Conservation (phyloP, 2,888 invertebrate species). For the Polyommatus iphigenia region DNA sequence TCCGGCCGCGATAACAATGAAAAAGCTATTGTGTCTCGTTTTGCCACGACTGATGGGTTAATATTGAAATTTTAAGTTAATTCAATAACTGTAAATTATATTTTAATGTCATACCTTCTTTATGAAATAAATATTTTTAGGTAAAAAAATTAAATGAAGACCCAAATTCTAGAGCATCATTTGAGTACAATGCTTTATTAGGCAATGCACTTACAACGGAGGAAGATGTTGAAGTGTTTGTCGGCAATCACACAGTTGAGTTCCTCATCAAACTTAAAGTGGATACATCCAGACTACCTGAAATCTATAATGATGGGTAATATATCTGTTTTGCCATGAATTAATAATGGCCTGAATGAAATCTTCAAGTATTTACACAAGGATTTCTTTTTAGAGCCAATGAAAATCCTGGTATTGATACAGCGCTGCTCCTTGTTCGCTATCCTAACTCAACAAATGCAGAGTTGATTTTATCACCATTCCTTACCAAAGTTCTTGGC, state of each 20-base stretch:
- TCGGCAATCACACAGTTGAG: conserved; percentile 80
- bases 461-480: conserved; percentile 71
- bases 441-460: conserved; percentile 79
- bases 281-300: conserved; percentile 82
- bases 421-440: conserved; percentile 54
- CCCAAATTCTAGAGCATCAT: conserved; percentile 77
- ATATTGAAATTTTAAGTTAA: too few relatives aligned
- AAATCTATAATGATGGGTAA: conserved; percentile 75
- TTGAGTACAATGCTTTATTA: conserved; percentile 83
- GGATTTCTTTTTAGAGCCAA: not conserved
- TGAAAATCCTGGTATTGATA: conserved; percentile 66
- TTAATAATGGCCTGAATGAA: too few relatives aligned
- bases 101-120: too few relatives aligned
- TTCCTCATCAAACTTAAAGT: conserved; percentile 84
- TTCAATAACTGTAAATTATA: too few relatives aligned
- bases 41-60: too few relatives aligned
- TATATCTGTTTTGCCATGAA: conserved; percentile 12
- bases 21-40: too few relatives aligned
- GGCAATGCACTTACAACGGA: conserved; percentile 74
- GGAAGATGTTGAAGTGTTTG: conserved; percentile 83
- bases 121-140: conserved; percentile 47
- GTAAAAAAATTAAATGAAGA: conserved; percentile 73
- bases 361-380: too few relatives aligned
- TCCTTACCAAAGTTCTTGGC: conserved; percentile 69
- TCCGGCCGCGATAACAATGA: too few relatives aligned